Percentiles rank a stretch among this genome's conserved stretches.
phyloP scores from a whole-genome alignment of 2,113 vertebrate genomes.

The Cryptomyrus ogoouensis region DNA sequence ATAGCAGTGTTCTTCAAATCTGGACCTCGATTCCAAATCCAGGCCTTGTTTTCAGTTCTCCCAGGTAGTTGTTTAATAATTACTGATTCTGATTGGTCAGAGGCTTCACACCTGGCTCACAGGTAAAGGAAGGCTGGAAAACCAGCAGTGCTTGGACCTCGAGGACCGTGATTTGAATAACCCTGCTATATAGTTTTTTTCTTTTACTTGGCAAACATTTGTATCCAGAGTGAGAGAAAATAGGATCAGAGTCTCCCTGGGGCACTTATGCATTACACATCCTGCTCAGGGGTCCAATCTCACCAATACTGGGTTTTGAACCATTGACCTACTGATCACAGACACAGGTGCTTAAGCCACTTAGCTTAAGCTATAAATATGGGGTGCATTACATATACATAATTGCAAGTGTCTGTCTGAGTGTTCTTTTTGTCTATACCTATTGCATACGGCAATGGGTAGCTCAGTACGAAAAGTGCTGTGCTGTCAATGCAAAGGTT shows the following conservation, averaged over 20 bases:
- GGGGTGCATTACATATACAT: not conserved
- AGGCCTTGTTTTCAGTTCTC: too few relatives aligned
- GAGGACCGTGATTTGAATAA: too few relatives aligned
- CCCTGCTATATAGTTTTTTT: not conserved
- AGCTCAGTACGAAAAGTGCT: not conserved
- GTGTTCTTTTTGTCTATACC: not conserved
- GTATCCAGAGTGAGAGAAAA: not conserved
- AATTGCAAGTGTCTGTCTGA: not conserved
- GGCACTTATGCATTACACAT: not conserved
- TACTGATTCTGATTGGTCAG: too few relatives aligned
- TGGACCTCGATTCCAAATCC: too few relatives aligned
- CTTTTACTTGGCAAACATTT: not conserved
- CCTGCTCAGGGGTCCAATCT: not conserved
- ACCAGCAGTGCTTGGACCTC: too few relatives aligned
- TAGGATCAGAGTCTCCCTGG: not conserved
- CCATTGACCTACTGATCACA: not conserved
- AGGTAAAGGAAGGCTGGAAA: too few relatives aligned
- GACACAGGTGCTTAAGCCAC: not conserved
- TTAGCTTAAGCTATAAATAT: not conserved
- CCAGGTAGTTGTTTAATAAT: too few relatives aligned
- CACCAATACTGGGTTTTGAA: too few relatives aligned
- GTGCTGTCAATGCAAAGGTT: not conserved
- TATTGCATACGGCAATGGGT: not conserved
- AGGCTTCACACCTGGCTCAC: too few relatives aligned
- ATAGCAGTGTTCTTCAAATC: too few relatives aligned